These are phyloP conservation scores for Halictus rubicundus DNA, from an alignment of 1,140 invertebrate genomes.

Conservation along the genomic window DNA sequence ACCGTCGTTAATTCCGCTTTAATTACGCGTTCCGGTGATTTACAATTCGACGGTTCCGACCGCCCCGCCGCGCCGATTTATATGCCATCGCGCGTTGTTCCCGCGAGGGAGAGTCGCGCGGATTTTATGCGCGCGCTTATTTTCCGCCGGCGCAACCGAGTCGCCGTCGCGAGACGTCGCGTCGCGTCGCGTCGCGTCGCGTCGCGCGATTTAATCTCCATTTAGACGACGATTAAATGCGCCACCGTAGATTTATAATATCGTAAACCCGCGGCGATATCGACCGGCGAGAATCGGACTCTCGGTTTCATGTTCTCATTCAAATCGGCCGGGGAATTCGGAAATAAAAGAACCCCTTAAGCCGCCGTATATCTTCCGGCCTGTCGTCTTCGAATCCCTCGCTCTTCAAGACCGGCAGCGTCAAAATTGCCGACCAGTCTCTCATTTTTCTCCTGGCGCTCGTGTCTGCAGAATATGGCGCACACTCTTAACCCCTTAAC, in stretches of 20 bases:
- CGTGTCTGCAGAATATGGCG: too few species aligned
- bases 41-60: background rate
- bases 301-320: background rate
- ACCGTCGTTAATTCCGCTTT: background rate
- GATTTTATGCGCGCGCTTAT: background rate
- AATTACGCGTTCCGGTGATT: constrained; percentile 12
- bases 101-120: too few species aligned
- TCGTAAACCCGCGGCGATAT: constrained; percentile 58
- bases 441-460: too few species aligned
- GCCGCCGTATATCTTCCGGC: too few species aligned
- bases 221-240: constrained; percentile 69
- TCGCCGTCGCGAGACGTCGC: too few species aligned
- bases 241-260: constrained; percentile 68
- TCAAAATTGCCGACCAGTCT: too few species aligned
- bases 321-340: background rate
- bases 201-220: constrained; percentile 62
- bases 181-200: too few species aligned
- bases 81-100: background rate
- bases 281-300: constrained; percentile 16
- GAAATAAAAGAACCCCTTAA: too few species aligned
- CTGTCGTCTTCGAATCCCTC: too few species aligned
- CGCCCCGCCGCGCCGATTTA: background rate
- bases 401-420: too few species aligned
- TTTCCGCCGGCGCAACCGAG: background rate
- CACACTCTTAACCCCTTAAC: too few species aligned